phyloP scores from a whole-genome alignment of 2,113 vertebrate genomes.

The Carettochelys insculpta region DNA sequence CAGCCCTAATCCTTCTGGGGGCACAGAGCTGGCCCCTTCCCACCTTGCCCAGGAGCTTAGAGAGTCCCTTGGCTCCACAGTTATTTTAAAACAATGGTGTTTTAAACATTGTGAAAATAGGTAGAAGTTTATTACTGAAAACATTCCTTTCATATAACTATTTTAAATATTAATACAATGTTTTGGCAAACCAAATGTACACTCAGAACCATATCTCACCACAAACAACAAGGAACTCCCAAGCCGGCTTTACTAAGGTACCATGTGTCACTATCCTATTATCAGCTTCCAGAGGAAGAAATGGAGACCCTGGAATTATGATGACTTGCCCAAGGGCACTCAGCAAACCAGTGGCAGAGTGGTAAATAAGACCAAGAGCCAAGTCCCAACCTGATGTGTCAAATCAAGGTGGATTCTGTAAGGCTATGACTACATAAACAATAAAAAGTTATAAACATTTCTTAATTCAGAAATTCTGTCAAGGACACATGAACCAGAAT shows the following conservation, averaged over 20 bases:
- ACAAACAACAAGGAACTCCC: not conserved
- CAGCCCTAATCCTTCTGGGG: too few relatives aligned
- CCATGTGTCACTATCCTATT: not conserved
- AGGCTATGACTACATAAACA: not conserved
- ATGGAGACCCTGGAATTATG: not conserved
- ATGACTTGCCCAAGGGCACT: not conserved
- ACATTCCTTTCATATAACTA: not conserved
- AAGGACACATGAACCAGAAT: not conserved
- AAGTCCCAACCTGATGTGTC: not conserved
- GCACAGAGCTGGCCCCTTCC: too few relatives aligned
- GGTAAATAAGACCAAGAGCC: not conserved
- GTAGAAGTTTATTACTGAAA: not conserved
- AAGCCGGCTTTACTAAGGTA: not conserved
- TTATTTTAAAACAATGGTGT: not conserved
- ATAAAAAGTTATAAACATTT: not conserved
- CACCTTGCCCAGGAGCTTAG: too few relatives aligned
- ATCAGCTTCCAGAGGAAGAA: not conserved
- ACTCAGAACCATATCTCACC: fast-evolving
- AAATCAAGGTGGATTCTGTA: not conserved
- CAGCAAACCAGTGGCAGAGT: not conserved
- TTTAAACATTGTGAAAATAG: not conserved
- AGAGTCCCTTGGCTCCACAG: too few relatives aligned
- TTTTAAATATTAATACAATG: not conserved
- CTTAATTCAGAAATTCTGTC: not conserved
- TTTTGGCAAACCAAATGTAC: not conserved